Evolutionary conservation across 2,113 vertebrate species (phyloP).

Genomic region (Xenopus tropicalis): DNA sequence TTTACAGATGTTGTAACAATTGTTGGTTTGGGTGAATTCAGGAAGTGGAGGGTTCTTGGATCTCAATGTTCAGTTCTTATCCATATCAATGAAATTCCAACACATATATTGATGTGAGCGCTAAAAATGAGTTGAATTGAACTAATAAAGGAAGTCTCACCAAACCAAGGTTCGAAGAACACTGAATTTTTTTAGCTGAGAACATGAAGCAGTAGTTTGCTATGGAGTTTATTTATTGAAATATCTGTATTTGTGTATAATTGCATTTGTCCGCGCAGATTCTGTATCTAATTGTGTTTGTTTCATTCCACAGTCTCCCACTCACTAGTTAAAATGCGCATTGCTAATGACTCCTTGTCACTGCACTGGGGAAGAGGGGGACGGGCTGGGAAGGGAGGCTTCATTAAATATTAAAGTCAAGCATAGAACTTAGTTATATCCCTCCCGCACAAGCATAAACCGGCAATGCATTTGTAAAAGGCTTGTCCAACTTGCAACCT

Average conservation of each 20-base stretch:
- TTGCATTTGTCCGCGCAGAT: not conserved
- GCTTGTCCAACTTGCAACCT: no score
- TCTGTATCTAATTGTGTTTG: slow-evolving; percentile 35
- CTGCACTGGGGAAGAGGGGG: slow-evolving; percentile 13
- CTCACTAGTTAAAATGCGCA: slow-evolving; percentile 42
- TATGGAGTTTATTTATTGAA: not conserved
- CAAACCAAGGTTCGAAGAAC: no score
- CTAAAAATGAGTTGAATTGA: no score
- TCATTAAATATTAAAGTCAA: slow-evolving; percentile 40
- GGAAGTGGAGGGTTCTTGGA: no score
- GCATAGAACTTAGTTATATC: slow-evolving; percentile 23
- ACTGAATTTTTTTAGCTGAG: no score
- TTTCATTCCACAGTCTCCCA: slow-evolving; percentile 38
- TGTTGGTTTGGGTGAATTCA: no score
- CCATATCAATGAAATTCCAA: no score
- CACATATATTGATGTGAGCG: no score
- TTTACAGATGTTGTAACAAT: no score
- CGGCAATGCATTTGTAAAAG: not conserved
- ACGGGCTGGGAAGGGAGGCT: slow-evolving; percentile 11
- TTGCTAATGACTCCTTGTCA: slow-evolving; percentile 39
- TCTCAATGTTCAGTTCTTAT: no score
- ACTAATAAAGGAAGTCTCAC: no score
- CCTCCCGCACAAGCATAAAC: slow-evolving; percentile 6
- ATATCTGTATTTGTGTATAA: slow-evolving; percentile 12
- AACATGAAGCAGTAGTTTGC: no score